Evolutionary conservation across 2,888 invertebrate species (phyloP).

Genomic region (Prenolepis imparis): DNA sequence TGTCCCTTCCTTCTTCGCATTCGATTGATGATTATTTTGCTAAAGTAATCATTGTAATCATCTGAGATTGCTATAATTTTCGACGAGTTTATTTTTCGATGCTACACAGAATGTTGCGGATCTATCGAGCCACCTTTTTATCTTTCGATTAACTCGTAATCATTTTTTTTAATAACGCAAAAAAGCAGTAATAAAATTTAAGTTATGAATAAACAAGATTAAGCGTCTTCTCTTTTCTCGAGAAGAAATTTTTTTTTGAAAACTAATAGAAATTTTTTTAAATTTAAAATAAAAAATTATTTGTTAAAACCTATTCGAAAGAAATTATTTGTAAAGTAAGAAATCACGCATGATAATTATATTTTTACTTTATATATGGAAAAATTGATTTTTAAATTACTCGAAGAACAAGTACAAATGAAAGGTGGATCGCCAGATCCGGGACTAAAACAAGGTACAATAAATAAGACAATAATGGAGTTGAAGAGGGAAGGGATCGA

Average conservation of each 20-base stretch:
- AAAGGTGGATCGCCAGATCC: conserved; percentile 1
- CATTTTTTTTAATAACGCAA: not conserved
- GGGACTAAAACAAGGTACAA: not conserved
- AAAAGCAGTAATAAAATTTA: not conserved
- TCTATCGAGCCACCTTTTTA: not conserved
- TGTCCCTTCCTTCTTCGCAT: conserved; percentile 70
- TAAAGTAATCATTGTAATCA: not conserved
- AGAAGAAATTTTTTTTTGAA: not conserved
- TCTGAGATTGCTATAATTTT: not conserved
- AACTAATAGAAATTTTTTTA: not conserved
- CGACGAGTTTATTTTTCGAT: conserved; percentile 16
- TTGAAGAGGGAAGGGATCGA: conserved; percentile 69
- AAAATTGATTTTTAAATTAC: not conserved
- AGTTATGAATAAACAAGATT: not conserved
- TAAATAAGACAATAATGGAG: not conserved
- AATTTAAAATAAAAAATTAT: not conserved
- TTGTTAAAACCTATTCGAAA: not conserved
- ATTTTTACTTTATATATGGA: not conserved
- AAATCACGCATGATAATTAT: not conserved
- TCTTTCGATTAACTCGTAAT: not conserved
- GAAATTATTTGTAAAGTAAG: not conserved
- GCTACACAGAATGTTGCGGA: not conserved
- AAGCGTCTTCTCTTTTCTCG: not conserved
- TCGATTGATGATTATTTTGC: not conserved
- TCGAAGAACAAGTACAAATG: not conserved